Conservation (phyloP, 2,113 vertebrate genomes). For the Geococcyx californianus region DNA sequence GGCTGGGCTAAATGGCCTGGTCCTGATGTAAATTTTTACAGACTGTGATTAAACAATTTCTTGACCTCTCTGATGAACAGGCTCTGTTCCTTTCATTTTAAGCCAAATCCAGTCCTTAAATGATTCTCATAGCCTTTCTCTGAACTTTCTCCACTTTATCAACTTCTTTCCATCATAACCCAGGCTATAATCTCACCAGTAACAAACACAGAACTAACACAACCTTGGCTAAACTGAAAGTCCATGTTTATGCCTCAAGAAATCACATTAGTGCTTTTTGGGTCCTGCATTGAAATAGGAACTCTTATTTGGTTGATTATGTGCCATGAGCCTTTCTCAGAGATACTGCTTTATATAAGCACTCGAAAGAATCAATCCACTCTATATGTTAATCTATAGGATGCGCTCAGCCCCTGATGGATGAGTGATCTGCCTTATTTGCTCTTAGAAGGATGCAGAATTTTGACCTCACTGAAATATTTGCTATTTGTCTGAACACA, state of each 20-base stretch:
- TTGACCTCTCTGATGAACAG: background rate
- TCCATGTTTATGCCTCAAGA: background rate
- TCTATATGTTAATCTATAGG: conserved; percentile 35
- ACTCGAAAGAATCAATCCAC: background rate
- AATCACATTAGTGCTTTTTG: background rate
- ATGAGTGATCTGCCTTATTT: conserved; percentile 1
- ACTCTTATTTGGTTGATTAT: conserved; percentile 13
- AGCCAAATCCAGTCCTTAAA: background rate
- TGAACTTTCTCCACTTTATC: background rate
- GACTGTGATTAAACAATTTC: background rate
- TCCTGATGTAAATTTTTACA: background rate
- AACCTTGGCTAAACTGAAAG: background rate
- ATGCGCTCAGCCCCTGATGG: background rate
- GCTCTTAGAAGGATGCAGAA: background rate
- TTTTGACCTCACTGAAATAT: background rate
- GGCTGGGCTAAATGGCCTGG: background rate
- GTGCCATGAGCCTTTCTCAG: background rate
- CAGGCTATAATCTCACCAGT: background rate
- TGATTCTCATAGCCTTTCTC: background rate
- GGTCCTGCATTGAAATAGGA: background rate
- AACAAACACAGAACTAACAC: background rate
- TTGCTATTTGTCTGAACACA: background rate
- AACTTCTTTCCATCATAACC: background rate
- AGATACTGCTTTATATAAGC: background rate
- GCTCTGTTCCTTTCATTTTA: background rate